phyloP scores from a whole-genome alignment of 2,888 invertebrate species.

The Leptinotarsa rubiginosa region DNA sequence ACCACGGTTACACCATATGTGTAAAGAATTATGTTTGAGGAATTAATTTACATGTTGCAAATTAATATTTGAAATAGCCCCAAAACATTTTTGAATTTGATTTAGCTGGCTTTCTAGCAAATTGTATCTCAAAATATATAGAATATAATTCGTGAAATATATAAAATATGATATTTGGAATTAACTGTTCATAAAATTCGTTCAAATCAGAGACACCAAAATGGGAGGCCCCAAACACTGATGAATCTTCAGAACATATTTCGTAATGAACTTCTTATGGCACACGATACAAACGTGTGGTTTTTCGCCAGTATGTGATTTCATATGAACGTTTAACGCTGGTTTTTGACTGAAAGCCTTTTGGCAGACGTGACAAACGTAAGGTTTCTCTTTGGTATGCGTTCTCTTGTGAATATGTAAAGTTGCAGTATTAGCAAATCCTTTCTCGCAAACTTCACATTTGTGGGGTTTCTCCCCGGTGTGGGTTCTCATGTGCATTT shows the following conservation, averaged over 20 bases:
- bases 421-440: constrained; percentile 46
- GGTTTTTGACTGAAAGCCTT: constrained; percentile 69
- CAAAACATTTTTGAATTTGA: too few relatives aligned
- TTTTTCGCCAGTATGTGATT: constrained; percentile 47
- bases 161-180: too few relatives aligned
- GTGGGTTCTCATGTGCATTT: constrained; percentile 51
- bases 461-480: constrained; percentile 58
- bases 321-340: constrained; percentile 62
- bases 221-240: constrained; percentile 34
- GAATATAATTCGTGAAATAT: too few relatives aligned
- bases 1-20: too few relatives aligned
- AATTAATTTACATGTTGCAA: too few relatives aligned
- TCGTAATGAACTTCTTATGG: constrained; percentile 52
- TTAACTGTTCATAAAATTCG: too few relatives aligned
- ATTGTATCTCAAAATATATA: too few relatives aligned
- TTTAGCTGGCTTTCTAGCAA: too few relatives aligned
- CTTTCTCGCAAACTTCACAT: constrained; percentile 47
- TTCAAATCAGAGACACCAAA: not conserved
- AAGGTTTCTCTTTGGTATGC: constrained; percentile 68
- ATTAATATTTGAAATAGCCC: too few relatives aligned
- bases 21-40: too few relatives aligned
- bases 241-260: constrained; percentile 53
- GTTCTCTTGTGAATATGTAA: constrained; percentile 65
- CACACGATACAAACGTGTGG: constrained; percentile 61
- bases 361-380: constrained; percentile 60